Base-by-base conservation (phyloP, 2,797 vertebrate species). In the Vultur gryphus region DNA sequence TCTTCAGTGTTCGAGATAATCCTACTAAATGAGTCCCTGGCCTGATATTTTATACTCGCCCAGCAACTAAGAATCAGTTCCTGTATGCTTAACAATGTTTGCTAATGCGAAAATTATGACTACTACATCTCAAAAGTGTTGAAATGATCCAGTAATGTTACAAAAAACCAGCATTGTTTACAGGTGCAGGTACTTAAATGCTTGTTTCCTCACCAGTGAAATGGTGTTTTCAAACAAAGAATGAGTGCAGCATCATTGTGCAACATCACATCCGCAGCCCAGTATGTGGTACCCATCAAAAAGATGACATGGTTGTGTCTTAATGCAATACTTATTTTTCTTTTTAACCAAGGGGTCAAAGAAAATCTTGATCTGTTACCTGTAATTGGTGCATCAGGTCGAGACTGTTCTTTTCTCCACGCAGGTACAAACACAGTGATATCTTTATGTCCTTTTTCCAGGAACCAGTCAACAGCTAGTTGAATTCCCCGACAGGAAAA, bases 401-500 rank as follows among this genome's bases (percentile, higher is more conserved):
- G 98, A 39, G 99, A 99, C 97, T 99, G 99, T 94, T 99, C 99
- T 97, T 99, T 99, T 94, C 99, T 99, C 99, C 99, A 99, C 1
- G 99, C 99, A 88, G 99, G 99, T 87, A 99, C 99, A 98, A 99
- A 99, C 91, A 99, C 99, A 48, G 99, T 99, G 97, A 99, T 99
- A 97, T 99, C 99, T 98, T 99, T 99, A 97, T 99, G 99, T 87
- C 99, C 99, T 98, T 99, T 99, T 95, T 99, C 99, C 97, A 99
- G 97, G 97, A 99, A 99, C 99, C 99, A 99, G 83, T 99, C 99
- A 70, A 99, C 99, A 92, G 99, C 99, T 90, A 99, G 98, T 80
- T 99, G 99, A 97, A 99, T 99, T 86, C 99, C 99, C 83, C 99
- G 99, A 96, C 99, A 99, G 84, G 99, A 99, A 98, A 99, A 99